Conservation (phyloP, 2,888 invertebrate genomes). For the Chalcosyrphus nemorum region DNA sequence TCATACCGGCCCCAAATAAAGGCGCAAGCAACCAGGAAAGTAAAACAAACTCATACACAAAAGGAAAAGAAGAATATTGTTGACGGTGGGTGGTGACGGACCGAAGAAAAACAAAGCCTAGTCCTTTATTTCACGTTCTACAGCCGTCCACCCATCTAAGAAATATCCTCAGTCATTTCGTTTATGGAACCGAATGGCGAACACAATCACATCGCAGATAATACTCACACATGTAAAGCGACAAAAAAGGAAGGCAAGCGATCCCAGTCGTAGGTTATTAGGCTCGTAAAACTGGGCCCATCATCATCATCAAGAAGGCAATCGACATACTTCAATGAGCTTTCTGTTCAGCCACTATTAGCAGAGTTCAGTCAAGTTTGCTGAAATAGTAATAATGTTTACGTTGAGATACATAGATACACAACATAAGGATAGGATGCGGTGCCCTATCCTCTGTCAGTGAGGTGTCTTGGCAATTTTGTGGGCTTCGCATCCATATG, state of each 20-base stretch:
- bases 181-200: constrained; percentile 56
- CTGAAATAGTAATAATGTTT: constrained; percentile 65
- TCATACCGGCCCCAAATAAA: constrained; percentile 1
- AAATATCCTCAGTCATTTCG: constrained; percentile 64
- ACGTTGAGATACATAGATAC: constrained; percentile 29
- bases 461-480: constrained; percentile 7
- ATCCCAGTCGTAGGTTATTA: constrained; percentile 66
- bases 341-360: constrained; percentile 56
- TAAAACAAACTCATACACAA: not conserved
- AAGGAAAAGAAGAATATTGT: not conserved
- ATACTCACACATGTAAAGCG: constrained; percentile 6
- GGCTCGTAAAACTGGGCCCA: constrained; percentile 69
- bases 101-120: constrained; percentile 50
- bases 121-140: constrained; percentile 60
- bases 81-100: constrained; percentile 6
- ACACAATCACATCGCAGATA: constrained; percentile 52
- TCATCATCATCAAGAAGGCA: constrained; percentile 72
- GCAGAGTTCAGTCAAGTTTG: constrained; percentile 65
- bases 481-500: not conserved
- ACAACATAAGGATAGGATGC: not conserved
- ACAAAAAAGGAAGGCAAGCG: constrained; percentile 21
- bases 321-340: constrained; percentile 71
- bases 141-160: constrained; percentile 48
- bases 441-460: not conserved
- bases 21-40: constrained; percentile 6